Evolutionary conservation across 2,888 invertebrate genomes (phyloP), one percentile per base, ranked within the genome.

Genomic region (Drosophila anceps): DNA sequence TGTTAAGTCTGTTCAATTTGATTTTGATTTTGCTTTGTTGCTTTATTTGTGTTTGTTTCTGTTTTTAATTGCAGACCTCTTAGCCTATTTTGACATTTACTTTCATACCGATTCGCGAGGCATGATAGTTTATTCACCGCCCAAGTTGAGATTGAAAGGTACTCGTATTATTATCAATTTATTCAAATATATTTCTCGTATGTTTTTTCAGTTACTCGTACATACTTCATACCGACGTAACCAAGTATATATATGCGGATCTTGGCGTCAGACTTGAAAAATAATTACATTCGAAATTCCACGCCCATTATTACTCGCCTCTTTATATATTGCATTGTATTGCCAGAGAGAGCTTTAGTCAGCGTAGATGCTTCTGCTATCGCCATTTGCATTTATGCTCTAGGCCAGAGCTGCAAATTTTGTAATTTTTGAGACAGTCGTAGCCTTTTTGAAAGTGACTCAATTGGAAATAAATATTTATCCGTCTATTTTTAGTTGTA

Each of bases 41-140:
- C 61, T 73, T 67, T 69, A 60, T 76, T 69, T 69, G 63, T 69
- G 10, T 55, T 39, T 58, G 59, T 48, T 81, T 74, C 59, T 79
- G 72, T 74, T 89, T 89, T 91, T 92, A 91, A 93, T 95, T 95
- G 92, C 95, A 96, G 96, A 96, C 94, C 94, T 95, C 92, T 94
- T 94, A 94, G 95, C 95, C 94, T 95, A 95, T 94, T 95, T 95
- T 94, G 94, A 95, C 93, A 94, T 95, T 93, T 94, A 95, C 93
- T 95, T 96, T 93, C 96, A 96, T 91, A 96, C 96, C 92, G 96
- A 96, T 94, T 95, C 95, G 87, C 94, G 95, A 91, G 96, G 96
- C 92, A 94, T 94, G 82, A 95, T 92, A 84, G 91, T 92, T 89
- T 95, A 95, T 93, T 94, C 95, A 93, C 96, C 96, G 91, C 94